Evolutionary conservation across 2,888 invertebrate species (phyloP).

Genomic region (Noctua fimbriata): DNA sequence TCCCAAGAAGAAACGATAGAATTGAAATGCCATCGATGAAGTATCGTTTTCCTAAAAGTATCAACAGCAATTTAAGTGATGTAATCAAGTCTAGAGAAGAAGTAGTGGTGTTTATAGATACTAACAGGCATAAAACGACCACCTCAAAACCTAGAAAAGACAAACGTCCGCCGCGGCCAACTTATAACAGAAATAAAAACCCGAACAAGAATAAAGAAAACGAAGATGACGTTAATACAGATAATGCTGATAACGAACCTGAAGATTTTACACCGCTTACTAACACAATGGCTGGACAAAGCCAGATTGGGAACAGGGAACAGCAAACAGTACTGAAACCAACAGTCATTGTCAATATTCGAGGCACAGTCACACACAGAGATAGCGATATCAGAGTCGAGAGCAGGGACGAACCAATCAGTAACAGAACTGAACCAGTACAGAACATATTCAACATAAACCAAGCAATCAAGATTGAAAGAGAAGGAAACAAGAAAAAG

Average conservation of each 20-base stretch:
- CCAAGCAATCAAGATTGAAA: slow-evolving; percentile 85
- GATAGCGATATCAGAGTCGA: slow-evolving; percentile 84
- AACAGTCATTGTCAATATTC: slow-evolving; percentile 86
- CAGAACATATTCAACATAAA: slow-evolving; percentile 87
- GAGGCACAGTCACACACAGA: slow-evolving; percentile 82
- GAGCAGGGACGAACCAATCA: slow-evolving; percentile 74
- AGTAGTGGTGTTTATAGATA: slow-evolving; percentile 80
- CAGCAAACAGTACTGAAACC: slow-evolving; percentile 87
- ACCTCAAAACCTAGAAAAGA: slow-evolving; percentile 78
- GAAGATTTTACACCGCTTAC: slow-evolving; percentile 74
- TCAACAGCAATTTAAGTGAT: slow-evolving; percentile 70
- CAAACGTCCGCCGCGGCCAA: slow-evolving; percentile 60
- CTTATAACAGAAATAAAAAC: slow-evolving; percentile 70
- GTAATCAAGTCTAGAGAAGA: slow-evolving; percentile 76
- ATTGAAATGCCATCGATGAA: slow-evolving; percentile 85
- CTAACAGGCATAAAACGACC: slow-evolving; percentile 73
- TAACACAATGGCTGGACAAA: slow-evolving; percentile 85
- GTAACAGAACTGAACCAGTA: slow-evolving; percentile 70
- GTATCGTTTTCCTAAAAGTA: slow-evolving; percentile 83
- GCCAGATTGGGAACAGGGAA: slow-evolving; percentile 87
- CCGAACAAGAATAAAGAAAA: slow-evolving; percentile 67
- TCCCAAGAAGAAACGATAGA: slow-evolving; percentile 86
- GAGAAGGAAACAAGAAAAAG: slow-evolving; percentile 66
- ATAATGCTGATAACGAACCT: slow-evolving; percentile 63
- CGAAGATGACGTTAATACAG: slow-evolving; percentile 64